These are phyloP conservation scores for Allophyes oxyacanthae DNA, from an alignment of 2,888 invertebrate genomes.

Conservation along the genomic window DNA sequence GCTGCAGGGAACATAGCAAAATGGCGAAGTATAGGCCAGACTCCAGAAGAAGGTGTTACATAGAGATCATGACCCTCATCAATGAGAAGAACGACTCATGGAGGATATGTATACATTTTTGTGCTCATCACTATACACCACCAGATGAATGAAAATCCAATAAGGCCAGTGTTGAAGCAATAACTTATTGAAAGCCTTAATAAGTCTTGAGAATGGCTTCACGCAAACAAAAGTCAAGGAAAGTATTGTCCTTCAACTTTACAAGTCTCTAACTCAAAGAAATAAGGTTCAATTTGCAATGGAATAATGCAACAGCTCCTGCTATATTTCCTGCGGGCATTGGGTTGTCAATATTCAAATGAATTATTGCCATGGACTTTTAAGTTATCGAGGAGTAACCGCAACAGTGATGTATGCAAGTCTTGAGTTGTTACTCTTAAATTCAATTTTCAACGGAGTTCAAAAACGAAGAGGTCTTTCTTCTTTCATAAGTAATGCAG, in stretches of 20 bases:
- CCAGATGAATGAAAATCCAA: conserved; percentile 34
- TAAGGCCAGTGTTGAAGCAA: conserved; percentile 46
- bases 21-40: too few species aligned
- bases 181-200: conserved; percentile 45
- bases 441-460: conserved; percentile 31
- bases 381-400: conserved; percentile 31
- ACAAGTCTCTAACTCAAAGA: conserved; percentile 16
- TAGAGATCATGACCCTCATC: too few species aligned
- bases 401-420: conserved; percentile 39
- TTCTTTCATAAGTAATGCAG: neutral
- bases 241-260: conserved; percentile 66
- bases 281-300: conserved; percentile 18
- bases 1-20: too few species aligned
- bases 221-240: conserved; percentile 55
- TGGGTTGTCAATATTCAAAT: conserved; percentile 59
- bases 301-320: conserved; percentile 18
- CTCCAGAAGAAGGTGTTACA: too few species aligned
- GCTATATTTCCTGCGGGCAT: conserved; percentile 46
- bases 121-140: too few species aligned
- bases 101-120: too few species aligned
- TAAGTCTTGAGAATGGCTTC: conserved; percentile 38
- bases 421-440: conserved; percentile 20
- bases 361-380: conserved; percentile 48
- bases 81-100: too few species aligned
- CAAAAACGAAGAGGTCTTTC: conserved; percentile 10